Conservation (phyloP, 2,113 vertebrate species). For the Lucifuga dentata region DNA sequence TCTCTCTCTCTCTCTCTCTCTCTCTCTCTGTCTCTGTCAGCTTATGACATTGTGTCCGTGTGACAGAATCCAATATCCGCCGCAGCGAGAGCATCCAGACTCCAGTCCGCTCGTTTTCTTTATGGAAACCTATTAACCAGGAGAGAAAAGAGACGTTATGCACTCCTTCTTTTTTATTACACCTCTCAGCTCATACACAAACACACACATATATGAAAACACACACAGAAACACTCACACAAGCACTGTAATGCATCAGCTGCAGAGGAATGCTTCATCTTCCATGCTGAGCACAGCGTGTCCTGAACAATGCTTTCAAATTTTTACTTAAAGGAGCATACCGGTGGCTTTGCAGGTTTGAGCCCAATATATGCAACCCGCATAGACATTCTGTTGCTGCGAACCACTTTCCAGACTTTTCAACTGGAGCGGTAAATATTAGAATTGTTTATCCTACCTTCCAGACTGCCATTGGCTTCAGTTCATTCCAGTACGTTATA, state of each 20-base stretch:
- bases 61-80: constrained; percentile 36
- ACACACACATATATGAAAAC: background rate
- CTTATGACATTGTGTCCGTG: constrained; percentile 17
- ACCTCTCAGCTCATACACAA: constrained; percentile 8
- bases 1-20: constrained; percentile 1
- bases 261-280: constrained; percentile 18
- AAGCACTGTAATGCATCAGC: background rate
- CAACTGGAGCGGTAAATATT: no score
- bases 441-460: no score
- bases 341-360: no score
- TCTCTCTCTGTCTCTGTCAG: constrained; percentile 12
- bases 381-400: no score
- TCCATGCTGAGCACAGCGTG: background rate
- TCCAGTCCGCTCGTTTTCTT: constrained; percentile 8
- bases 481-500: no score
- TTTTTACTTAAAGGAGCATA: no score
- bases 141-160: constrained; percentile 4
- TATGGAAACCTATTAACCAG: constrained; percentile 12
- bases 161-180: constrained; percentile 17
- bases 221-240: background rate
- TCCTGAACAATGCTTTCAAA: constrained; percentile 25
- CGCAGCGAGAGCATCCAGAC: constrained; percentile 49
- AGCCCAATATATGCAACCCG: no score
- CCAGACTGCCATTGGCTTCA: no score
- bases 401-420: no score